Conservation (phyloP, 1,140 invertebrate genomes). For the Drosophila tristis region DNA sequence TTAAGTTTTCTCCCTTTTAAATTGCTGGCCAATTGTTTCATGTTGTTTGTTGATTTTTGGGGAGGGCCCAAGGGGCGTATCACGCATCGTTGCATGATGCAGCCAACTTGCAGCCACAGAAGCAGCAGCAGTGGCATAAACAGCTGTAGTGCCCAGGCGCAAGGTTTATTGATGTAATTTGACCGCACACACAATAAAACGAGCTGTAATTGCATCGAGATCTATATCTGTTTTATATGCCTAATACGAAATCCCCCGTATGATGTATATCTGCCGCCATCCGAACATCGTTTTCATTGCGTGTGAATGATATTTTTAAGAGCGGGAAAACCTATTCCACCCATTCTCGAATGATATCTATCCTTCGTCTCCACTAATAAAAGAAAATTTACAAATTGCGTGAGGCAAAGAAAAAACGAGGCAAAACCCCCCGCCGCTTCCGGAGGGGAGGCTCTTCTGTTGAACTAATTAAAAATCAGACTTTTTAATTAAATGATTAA, state of each 20-base stretch:
- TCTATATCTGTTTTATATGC: constrained; percentile 36
- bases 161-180: constrained; percentile 73
- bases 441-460: constrained; percentile 47
- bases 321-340: constrained; percentile 6
- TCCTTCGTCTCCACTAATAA: constrained; percentile 46
- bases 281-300: constrained; percentile 52
- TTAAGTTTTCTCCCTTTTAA: constrained; percentile 5
- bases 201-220: constrained; percentile 70
- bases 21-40: constrained; percentile 10
- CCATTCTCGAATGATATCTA: constrained; percentile 53
- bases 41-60: constrained; percentile 16
- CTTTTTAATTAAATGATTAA: constrained; percentile 82
- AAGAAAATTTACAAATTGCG: constrained; percentile 75
- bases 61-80: constrained; percentile 22
- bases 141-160: constrained; percentile 13
- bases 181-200: constrained; percentile 66
- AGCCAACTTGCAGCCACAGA: background rate
- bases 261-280: constrained; percentile 21
- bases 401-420: constrained; percentile 38
- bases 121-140: constrained; percentile 9
- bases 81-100: constrained; percentile 44
- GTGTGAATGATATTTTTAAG: constrained; percentile 50
- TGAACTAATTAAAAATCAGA: constrained; percentile 75
- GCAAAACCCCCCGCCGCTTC: constrained; percentile 2
- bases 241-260: constrained; percentile 10